Evolutionary conservation across 2,797 vertebrate species (phyloP).

Genomic region (Dicrostonyx torquatus): DNA sequence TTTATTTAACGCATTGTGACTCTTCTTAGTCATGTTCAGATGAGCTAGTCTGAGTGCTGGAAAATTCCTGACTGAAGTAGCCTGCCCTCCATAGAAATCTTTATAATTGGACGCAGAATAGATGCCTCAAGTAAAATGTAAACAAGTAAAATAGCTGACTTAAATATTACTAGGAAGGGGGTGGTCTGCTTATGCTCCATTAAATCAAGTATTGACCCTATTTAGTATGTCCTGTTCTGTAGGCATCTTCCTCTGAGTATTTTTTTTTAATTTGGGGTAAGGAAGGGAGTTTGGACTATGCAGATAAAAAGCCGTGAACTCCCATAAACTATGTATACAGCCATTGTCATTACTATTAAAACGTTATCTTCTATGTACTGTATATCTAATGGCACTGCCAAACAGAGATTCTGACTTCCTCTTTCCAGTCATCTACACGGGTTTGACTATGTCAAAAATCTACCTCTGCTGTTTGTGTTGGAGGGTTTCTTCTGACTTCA

Average conservation of each 20-base stretch:
- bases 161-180: slow-evolving; percentile 60
- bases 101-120: neutral
- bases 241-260: neutral
- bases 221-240: neutral
- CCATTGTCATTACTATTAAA: neutral
- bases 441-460: neutral
- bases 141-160: slow-evolving; percentile 19
- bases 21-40: neutral
- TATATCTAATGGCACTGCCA: neutral
- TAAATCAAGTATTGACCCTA: neutral
- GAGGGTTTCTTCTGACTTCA: slow-evolving; percentile 79
- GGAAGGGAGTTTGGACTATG: neutral
- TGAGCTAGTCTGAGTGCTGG: slow-evolving; percentile 31
- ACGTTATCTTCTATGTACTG: neutral
- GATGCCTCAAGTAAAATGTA: slow-evolving; percentile 66
- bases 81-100: slow-evolving; percentile 44
- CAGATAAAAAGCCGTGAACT: neutral
- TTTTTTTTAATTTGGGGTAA: neutral
- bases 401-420: neutral
- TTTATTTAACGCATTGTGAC: neutral
- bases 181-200: neutral
- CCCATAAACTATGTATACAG: neutral
- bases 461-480: slow-evolving; percentile 57
- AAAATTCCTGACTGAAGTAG: neutral
- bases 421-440: neutral